Evolutionary conservation across 2,888 invertebrate species (phyloP).

Genomic region (Lasioglossum zephyrum): DNA sequence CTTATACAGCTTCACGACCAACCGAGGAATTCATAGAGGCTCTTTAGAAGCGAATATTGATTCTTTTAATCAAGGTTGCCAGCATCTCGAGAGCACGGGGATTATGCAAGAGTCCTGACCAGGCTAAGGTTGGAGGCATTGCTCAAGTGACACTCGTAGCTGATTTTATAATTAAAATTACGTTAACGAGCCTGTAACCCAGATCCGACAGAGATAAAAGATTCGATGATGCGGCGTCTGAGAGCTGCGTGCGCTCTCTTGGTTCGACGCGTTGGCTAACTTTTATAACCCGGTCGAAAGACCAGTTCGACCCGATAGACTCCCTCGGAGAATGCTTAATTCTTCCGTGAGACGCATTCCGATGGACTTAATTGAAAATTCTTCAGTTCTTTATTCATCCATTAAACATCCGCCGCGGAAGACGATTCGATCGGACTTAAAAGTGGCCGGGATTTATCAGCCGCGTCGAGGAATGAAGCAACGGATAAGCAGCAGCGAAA

Average conservation of each 20-base stretch:
- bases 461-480: not conserved
- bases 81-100: not conserved
- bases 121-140: not conserved
- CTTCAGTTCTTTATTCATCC: slow-evolving; percentile 4
- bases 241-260: not conserved
- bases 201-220: not conserved
- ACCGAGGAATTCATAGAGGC: not conserved
- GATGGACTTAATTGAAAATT: slow-evolving; percentile 13
- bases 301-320: slow-evolving; percentile 10
- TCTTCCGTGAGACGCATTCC: slow-evolving; percentile 14
- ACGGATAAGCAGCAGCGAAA: not conserved
- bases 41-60: not conserved
- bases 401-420: not conserved
- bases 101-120: slow-evolving; percentile 5
- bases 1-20: not conserved
- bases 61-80: not conserved
- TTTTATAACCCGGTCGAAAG: slow-evolving; percentile 1
- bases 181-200: slow-evolving; percentile 7
- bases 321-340: slow-evolving; percentile 1
- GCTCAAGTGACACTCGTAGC: not conserved
- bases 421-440: not conserved
- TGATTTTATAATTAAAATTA: slow-evolving; percentile 4
- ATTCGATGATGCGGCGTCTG: not conserved
- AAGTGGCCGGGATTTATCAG: not conserved
- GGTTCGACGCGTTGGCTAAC: not conserved